Base-by-base conservation (phyloP, 2,797 vertebrate genomes). In the Phoeniculus purpureus region DNA sequence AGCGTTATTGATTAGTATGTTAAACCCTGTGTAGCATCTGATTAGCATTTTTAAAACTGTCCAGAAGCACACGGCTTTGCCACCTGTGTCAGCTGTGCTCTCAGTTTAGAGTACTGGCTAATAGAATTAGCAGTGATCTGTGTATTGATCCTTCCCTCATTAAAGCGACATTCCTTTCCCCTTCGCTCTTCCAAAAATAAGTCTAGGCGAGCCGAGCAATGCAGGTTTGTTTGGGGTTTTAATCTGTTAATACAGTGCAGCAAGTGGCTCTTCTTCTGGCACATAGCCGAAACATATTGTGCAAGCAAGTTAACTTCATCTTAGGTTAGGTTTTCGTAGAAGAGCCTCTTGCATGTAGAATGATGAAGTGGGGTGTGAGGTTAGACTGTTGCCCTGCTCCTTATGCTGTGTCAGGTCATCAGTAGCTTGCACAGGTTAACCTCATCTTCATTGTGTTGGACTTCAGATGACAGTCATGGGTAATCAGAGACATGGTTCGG, bases 11-110 rank as follows among this genome's bases (percentile, higher is more conserved):
- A 97, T 95, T 94, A 95, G 84, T 87, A 85, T 68, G 64, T 91
- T 95, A 91, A 92, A 86, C 92, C 81, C 51, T 15, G 50, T 86
- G 94, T 85, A 76, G 93, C 77, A 48, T 59, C 89, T 67, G 77
- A 96, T 97, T 96, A 96, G 95, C 95, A 95, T 97, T 96, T 97
- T 95, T 89, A 2, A 93, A 96, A 95, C 92, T 81, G 88, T 96
- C 94, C 91, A 93, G 83, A 93, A 95, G 91, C 94, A 93, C 89
- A n/a, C 94, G 96, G 94, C 89, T 96, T 43, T 95, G 92, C 95
- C 96, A 96, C 95, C 89, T 92, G 85, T 91, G 91, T 96, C 95
- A 94, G 93, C 75, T 0, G 2, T 84, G 85, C 94, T 93, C 90
- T 81, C 95, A 8, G 12, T 89, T 95, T 72, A 87, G 85, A 95